Percentiles rank a stretch among this genome's conserved stretches.
Evolutionary conservation across 2,888 invertebrate genomes (phyloP).

Genomic region (Tolmerus cingulatus): DNA sequence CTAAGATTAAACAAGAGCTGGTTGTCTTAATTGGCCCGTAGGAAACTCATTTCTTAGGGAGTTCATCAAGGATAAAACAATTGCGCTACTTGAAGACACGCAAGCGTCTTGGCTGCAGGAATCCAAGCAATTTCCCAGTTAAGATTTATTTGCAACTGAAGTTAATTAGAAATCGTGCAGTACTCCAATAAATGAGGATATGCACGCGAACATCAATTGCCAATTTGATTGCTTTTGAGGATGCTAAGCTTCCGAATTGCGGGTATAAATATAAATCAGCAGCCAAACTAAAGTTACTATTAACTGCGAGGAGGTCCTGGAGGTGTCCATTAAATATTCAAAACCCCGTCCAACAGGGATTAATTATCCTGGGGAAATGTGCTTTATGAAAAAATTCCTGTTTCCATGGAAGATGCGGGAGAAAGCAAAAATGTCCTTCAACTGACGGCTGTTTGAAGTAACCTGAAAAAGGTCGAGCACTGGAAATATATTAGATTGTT

Average conservation of each 20-base stretch:
- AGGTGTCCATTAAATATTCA: constrained; percentile 34
- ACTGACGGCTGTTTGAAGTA: constrained; percentile 4
- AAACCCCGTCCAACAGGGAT: constrained; percentile 28
- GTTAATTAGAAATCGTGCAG: constrained; percentile 12
- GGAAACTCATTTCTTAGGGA: constrained; percentile 38
- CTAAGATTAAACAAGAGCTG: neutral
- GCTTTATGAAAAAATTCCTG: constrained; percentile 48
- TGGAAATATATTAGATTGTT: constrained; percentile 47
- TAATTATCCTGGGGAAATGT: constrained; percentile 36
- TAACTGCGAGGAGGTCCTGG: neutral
- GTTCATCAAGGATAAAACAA: neutral
- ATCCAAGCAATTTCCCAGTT: constrained; percentile 32
- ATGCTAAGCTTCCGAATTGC: neutral
- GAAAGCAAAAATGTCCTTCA: constrained; percentile 38
- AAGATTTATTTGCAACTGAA: constrained; percentile 38
- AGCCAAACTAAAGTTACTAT: neutral
- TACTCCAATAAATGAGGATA: neutral
- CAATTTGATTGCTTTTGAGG: neutral
- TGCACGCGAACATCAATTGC: constrained; percentile 43
- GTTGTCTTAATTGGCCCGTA: constrained; percentile 44
- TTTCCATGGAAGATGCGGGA: neutral
- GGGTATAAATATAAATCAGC: constrained; percentile 40
- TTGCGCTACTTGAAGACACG: neutral
- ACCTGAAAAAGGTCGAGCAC: constrained; percentile 32
- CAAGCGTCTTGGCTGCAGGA: neutral